These are phyloP conservation scores for Ischnura elegans DNA, from an alignment of 2,888 invertebrate species.

Conservation along the genomic window DNA sequence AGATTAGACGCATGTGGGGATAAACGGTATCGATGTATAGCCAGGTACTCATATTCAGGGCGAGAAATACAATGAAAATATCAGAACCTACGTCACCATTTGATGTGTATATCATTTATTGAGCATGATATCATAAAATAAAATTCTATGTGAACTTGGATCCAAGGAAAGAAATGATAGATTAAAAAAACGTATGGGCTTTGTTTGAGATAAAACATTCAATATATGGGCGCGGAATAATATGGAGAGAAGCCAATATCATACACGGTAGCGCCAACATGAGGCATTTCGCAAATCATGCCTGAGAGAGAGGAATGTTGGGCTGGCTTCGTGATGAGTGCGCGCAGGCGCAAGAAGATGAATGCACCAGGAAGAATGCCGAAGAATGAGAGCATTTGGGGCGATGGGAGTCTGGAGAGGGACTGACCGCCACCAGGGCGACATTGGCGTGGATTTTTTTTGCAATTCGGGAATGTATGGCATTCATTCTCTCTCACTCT, in stretches of 20 bases:
- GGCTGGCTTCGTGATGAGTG: not conserved
- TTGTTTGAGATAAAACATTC: too few species aligned
- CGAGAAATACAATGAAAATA: too few species aligned
- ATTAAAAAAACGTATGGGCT: too few species aligned
- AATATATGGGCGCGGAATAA: not conserved
- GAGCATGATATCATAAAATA: too few species aligned
- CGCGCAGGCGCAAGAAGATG: not conserved
- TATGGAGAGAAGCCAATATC: not conserved
- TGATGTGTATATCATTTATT: too few species aligned
- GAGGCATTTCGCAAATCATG: not conserved
- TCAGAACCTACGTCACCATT: too few species aligned
- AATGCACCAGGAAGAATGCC: not conserved
- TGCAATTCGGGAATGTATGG: not conserved
- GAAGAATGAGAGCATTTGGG: not conserved
- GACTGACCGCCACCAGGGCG: not conserved
- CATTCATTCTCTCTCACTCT: not conserved
- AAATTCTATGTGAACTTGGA: too few species aligned
- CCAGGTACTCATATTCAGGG: too few species aligned
- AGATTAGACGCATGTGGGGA: too few species aligned
- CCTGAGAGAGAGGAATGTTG: not conserved
- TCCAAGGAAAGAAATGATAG: too few species aligned
- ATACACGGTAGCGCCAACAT: not conserved
- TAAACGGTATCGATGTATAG: too few species aligned
- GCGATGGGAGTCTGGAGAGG: not conserved
- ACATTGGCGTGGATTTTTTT: not conserved